Percentiles rank a stretch among this genome's conserved stretches.
phyloP scores from a whole-genome alignment of 1,140 invertebrate species.

The Meloidogyne chitwoodi region DNA sequence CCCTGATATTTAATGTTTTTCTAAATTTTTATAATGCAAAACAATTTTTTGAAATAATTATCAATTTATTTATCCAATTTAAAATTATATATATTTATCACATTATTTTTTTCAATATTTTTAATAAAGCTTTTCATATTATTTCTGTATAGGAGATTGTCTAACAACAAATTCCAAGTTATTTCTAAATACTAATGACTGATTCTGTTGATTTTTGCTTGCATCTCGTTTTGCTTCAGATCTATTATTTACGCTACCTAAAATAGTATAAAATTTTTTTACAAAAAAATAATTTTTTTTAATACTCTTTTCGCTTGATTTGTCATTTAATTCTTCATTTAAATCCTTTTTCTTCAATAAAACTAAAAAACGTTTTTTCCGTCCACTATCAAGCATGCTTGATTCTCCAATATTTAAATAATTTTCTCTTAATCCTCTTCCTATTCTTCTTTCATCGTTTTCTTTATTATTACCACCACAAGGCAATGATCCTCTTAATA shows the following conservation, averaged over 20 bases:
- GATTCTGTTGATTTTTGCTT: not conserved
- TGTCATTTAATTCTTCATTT: not conserved
- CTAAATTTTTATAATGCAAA: no score
- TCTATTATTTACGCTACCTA: not conserved
- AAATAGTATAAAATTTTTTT: not conserved
- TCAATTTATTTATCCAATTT: no score
- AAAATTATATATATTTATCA: no score
- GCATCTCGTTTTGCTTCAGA: slow-evolving; percentile 2
- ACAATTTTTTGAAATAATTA: no score
- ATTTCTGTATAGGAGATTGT: slow-evolving; percentile 13
- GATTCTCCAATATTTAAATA: not conserved
- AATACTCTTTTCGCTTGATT: not conserved
- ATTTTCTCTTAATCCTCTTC: not conserved
- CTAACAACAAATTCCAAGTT: slow-evolving; percentile 19
- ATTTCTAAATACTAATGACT: slow-evolving; percentile 10
- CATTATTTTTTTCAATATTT: no score
- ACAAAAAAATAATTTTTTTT: not conserved
- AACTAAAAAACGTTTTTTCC: not conserved
- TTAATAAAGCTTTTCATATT: not conserved
- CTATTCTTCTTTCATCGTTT: not conserved
- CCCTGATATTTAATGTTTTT: no score
- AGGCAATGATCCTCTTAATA: not conserved
- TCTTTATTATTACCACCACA: not conserved
- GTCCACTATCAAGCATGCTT: not conserved
- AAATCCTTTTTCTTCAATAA: not conserved